These are phyloP conservation scores for Calidris pugnax DNA, from an alignment of 2,113 vertebrate species.

Conservation along the genomic window DNA sequence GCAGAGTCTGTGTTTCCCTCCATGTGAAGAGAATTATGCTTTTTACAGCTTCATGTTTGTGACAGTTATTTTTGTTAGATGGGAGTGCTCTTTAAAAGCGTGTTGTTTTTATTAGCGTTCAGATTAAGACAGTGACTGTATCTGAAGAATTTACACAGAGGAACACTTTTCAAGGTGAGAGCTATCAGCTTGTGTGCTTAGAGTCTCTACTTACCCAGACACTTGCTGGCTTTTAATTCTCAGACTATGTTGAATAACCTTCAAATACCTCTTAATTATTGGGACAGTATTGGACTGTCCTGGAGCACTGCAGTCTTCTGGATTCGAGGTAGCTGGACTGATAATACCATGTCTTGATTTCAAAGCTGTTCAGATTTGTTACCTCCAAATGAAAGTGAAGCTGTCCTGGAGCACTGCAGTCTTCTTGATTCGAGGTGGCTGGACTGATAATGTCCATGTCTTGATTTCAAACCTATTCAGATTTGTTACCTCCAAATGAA, in stretches of 20 bases:
- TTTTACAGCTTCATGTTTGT: not conserved
- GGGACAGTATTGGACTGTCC: too few species aligned
- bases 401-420: not conserved
- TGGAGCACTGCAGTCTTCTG: not conserved
- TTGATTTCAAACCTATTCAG: not conserved
- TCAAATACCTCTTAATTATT: too few species aligned
- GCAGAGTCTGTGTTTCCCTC: not conserved
- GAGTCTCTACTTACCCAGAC: accelerated
- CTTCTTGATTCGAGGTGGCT: not conserved
- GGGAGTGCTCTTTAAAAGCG: accelerated
- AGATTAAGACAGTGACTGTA: not conserved
- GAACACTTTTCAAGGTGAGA: not conserved
- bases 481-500: not conserved
- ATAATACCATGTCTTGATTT: not conserved
- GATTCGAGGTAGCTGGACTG: too few species aligned
- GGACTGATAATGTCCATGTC: not conserved
- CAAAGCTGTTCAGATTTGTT: not conserved
- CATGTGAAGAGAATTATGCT: not conserved
- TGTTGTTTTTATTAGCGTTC: not conserved
- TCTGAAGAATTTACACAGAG: not conserved
- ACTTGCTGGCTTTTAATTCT: not conserved
- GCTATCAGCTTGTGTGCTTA: not conserved
- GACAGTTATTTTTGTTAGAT: not conserved
- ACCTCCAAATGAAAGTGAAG: not conserved
- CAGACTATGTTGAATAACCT: not conserved